phyloP scores from a whole-genome alignment of 2,113 vertebrate genomes.

The Tonatia bakeri region DNA sequence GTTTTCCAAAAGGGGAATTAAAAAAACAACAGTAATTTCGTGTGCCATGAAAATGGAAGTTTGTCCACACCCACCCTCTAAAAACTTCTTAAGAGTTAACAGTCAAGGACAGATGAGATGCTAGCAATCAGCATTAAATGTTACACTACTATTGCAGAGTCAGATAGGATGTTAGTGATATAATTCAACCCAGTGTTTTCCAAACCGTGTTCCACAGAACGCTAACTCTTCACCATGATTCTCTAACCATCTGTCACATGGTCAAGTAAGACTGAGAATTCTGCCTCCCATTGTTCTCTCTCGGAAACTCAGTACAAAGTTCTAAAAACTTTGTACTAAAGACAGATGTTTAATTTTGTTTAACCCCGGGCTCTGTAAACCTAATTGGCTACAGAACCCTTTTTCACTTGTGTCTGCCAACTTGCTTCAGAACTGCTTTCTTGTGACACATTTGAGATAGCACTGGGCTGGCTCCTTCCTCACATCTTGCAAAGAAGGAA shows the following conservation, averaged over 20 bases:
- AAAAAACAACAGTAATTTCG: neutral
- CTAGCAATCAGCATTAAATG: neutral
- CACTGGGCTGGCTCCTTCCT: neutral
- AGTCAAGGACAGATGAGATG: neutral
- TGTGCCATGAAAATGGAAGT: neutral
- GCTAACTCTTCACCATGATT: neutral
- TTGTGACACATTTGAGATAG: neutral
- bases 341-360: slow-evolving; percentile 7
- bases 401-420: neutral
- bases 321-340: neutral
- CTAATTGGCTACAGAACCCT: neutral
- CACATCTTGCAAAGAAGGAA: neutral
- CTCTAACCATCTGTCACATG: neutral
- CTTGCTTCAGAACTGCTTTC: neutral
- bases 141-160: neutral
- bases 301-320: neutral
- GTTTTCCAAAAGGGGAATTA: neutral
- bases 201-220: neutral
- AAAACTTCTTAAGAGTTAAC: neutral
- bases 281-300: neutral
- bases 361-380: neutral
- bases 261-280: neutral
- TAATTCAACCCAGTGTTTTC: neutral
- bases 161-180: neutral
- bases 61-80: accelerated